phyloP scores from a whole-genome alignment of 30 jellyfish, hydroid and myxozoan genomes.

The Chironex yamaguchii region DNA sequence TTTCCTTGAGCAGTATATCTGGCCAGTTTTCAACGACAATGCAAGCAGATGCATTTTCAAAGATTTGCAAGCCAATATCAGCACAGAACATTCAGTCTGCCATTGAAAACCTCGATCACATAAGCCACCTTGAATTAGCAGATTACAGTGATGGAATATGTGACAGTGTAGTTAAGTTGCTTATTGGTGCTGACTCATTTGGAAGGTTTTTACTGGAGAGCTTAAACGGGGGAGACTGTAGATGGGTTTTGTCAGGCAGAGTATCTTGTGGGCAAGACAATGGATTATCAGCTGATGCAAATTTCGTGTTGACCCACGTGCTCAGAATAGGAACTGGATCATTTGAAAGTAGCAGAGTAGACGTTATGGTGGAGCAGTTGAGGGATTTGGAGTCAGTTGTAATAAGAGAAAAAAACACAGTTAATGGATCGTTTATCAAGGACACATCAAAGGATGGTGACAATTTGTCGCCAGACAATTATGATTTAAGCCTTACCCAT shows the following conservation, averaged over 20 bases:
- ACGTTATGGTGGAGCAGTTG: not conserved
- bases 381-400: slow-evolving; percentile 34
- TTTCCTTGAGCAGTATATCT: not conserved
- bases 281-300: not conserved
- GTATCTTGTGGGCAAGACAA: slow-evolving; percentile 10
- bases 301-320: slow-evolving; percentile 7
- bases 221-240: not conserved
- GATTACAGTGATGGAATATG: slow-evolving; percentile 4
- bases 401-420: slow-evolving; percentile 34
- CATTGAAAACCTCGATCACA: not conserved
- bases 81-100: not conserved
- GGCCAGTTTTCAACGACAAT: not conserved
- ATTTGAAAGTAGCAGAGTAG: no score
- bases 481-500: slow-evolving; percentile 5
- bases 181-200: slow-evolving; percentile 4
- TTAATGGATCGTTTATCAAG: slow-evolving; percentile 1
- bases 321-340: not conserved
- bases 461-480: slow-evolving; percentile 13
- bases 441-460: no score
- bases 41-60: not conserved
- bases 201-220: slow-evolving; percentile 13
- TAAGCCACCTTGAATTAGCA: slow-evolving; percentile 1
- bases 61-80: not conserved
- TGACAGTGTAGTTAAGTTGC: not conserved
- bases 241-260: slow-evolving; percentile 41